Evolutionary conservation across 2,888 invertebrate genomes (phyloP), one percentile per base, ranked within the genome.

Genomic region (Ectobius pallidus): DNA sequence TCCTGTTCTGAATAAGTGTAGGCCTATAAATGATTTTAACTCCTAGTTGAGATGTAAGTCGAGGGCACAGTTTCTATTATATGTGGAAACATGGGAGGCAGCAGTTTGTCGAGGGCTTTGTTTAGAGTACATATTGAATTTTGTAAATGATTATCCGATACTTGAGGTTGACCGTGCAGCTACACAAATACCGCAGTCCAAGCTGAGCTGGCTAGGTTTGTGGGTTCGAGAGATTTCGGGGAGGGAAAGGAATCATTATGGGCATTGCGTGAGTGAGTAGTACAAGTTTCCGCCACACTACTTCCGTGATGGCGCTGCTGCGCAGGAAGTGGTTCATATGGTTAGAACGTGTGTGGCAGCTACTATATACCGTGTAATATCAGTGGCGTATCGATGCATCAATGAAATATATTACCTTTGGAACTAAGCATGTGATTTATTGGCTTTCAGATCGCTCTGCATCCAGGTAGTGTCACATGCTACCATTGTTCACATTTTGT

Each of bases 201-300:
- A 1, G 25, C 52, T 25, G 16, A 58, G 30, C n/a, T 34, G 58
- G 58, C 4, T 3, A n/a, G 58, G 32, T 30, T 30, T 58, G 32
- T 58, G 30, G 32, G 7, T 25, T 20, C 32, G 0, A 25, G 27
- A 62, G 62, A 39, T 6, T 62, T 49, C 49, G n/a, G 32, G 22
- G 62, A 16, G 7, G 62, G 20, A 30, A 22, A 22, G 62, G 20
- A 34, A 39, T 34, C 20, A 62, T 18, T 32, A 18, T 18, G 20
- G 39, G 22, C 16, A 39, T 62, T 62, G 62, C 62, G 62, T 62
- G 62, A 62, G 62, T 62, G 39, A 39, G 39, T 62, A 62, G 62
- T 62, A 34, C 62, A 14, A 39, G 22, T 22, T 62, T 62, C 62
- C 62, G 39, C 62, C 39, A 22, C 39, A 20, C 14, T 3, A 22